Percentiles rank a stretch among this genome's conserved stretches.
Evolutionary conservation across 2,888 invertebrate species (phyloP).

Genomic region (Synergus japonicus): DNA sequence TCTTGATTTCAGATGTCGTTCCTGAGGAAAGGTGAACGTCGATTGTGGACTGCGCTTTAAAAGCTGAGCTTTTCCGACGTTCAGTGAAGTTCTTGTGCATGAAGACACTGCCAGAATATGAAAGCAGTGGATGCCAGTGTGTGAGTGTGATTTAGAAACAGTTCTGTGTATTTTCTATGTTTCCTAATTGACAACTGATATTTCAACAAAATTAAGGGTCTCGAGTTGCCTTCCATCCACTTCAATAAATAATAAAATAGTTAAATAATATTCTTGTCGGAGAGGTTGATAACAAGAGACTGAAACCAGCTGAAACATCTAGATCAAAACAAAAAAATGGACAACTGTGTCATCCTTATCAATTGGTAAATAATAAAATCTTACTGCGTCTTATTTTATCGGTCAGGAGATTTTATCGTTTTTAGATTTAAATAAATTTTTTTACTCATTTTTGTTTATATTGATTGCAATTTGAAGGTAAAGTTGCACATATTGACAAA

Average conservation of each 20-base stretch:
- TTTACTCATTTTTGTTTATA: neutral
- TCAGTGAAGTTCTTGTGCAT: conserved; percentile 33
- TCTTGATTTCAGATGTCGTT: neutral
- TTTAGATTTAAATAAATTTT: neutral
- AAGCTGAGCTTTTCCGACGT: conserved; percentile 23
- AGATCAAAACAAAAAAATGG: conserved; percentile 26
- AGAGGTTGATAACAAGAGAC: neutral
- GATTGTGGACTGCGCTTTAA: conserved; percentile 38
- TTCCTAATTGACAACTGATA: neutral
- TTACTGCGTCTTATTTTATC: neutral
- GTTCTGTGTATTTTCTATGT: conserved; percentile 1
- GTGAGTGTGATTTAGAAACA: conserved; percentile 17
- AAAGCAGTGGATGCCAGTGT: neutral
- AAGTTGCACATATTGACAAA: neutral
- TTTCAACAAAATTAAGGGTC: neutral
- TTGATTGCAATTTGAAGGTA: neutral
- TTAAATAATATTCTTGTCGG: neutral
- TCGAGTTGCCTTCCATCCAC: neutral
- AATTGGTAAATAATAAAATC: conserved; percentile 27
- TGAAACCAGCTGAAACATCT: conserved; percentile 7
- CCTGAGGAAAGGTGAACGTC: conserved; percentile 34
- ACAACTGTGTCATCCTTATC: conserved; percentile 13
- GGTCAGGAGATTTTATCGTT: neutral
- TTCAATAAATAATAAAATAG: neutral
- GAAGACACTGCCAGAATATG: neutral